These are phyloP conservation scores for Pterostichus niger DNA, from an alignment of 2,888 invertebrate species.

Conservation along the genomic window DNA sequence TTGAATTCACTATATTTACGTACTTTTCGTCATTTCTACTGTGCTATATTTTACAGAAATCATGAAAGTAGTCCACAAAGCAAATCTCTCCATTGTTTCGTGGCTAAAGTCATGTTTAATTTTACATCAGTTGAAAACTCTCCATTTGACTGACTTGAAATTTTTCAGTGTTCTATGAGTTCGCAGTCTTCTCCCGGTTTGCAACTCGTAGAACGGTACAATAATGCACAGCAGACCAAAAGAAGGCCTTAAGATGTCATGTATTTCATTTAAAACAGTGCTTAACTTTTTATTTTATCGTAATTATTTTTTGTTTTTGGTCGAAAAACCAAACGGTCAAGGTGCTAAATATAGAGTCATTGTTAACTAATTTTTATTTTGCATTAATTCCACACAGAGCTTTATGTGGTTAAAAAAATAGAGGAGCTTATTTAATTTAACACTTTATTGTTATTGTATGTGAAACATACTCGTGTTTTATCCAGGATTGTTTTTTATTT, in stretches of 20 bases:
- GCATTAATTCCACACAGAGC: constrained; percentile 65
- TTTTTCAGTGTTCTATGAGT: constrained; percentile 5
- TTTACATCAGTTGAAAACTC: constrained; percentile 68
- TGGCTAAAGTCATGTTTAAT: constrained; percentile 11
- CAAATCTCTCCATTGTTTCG: constrained; percentile 68
- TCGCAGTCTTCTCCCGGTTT: constrained; percentile 68
- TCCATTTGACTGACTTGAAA: constrained; percentile 68
- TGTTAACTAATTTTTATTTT: constrained; percentile 67
- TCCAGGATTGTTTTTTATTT: constrained; percentile 64
- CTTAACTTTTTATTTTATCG: constrained; percentile 58
- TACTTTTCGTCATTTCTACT: constrained; percentile 41
- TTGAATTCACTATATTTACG: constrained; percentile 69
- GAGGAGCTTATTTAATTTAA: constrained; percentile 63
- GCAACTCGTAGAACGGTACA: constrained; percentile 64
- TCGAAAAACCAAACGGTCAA: constrained; percentile 64
- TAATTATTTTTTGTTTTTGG: constrained; percentile 63
- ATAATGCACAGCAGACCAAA: constrained; percentile 46
- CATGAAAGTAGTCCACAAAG: constrained; percentile 16
- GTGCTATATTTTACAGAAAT: constrained; percentile 25
- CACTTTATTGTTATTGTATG: constrained; percentile 65
- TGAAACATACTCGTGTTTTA: constrained; percentile 62
- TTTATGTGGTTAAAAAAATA: constrained; percentile 65
- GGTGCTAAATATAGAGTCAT: constrained; percentile 66
- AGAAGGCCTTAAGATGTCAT: constrained; percentile 63
- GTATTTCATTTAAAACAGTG: constrained; percentile 57